phyloP scores from a whole-genome alignment of 2,797 vertebrate genomes.

The Alcedo quadribrachys region DNA sequence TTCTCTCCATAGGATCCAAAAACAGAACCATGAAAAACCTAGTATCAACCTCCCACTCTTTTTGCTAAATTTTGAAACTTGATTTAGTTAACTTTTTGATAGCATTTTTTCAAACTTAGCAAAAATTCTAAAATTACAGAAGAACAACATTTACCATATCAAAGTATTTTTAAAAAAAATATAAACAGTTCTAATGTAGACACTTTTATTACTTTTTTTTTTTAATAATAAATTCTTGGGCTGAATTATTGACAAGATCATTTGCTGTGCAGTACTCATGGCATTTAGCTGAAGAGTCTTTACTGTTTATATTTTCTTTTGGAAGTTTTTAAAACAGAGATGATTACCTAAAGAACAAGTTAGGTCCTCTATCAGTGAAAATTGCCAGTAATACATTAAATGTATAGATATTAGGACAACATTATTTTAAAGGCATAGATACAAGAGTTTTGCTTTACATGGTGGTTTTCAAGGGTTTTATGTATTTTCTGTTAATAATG shows the following conservation, averaged over 20 bases:
- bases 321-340: slow-evolving; percentile 32
- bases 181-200: slow-evolving; percentile 4
- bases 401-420: slow-evolving; percentile 31
- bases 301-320: slow-evolving; percentile 31
- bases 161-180: background rate
- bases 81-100: background rate
- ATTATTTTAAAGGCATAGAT: background rate
- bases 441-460: background rate
- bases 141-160: background rate
- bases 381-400: slow-evolving; percentile 22
- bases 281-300: slow-evolving; percentile 23
- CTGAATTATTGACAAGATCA: slow-evolving; percentile 35
- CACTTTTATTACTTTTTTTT: background rate
- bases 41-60: background rate
- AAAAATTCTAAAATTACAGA: background rate
- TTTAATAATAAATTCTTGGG: background rate
- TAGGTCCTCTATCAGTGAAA: background rate
- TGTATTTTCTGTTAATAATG: slow-evolving; percentile 26
- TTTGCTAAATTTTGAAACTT: background rate
- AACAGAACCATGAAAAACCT: background rate
- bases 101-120: background rate
- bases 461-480: background rate
- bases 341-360: slow-evolving; percentile 17
- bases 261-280: slow-evolving; percentile 41
- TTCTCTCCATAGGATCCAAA: background rate